phyloP scores from a whole-genome alignment of 2,113 vertebrate species.

The Seriola quinqueradiata region DNA sequence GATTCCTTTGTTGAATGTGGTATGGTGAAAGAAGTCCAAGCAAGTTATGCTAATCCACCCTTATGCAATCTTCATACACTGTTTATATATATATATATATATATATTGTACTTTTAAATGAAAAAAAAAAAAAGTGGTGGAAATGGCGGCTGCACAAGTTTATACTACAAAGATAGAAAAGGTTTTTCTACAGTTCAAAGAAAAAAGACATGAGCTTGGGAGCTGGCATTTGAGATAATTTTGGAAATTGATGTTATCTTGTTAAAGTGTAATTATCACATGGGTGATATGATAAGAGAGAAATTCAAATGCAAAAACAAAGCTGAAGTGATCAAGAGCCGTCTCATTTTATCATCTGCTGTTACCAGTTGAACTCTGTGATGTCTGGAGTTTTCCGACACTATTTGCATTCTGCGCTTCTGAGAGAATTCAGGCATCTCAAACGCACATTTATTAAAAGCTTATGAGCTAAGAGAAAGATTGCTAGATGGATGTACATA shows the following conservation, averaged over 20 bases:
- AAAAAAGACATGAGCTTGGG: conserved; percentile 11
- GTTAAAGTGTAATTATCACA: conserved; percentile 49
- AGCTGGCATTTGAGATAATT: conserved; percentile 41
- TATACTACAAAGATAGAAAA: conserved; percentile 19
- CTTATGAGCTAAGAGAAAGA: conserved; percentile 19
- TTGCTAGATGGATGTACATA: background rate
- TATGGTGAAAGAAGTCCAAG: conserved; percentile 23
- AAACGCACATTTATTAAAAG: conserved; percentile 39
- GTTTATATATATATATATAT: conserved; percentile 12
- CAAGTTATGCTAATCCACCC: conserved; percentile 42
- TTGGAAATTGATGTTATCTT: conserved; percentile 44
- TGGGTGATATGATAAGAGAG: conserved; percentile 36
- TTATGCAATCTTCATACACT: conserved; percentile 33
- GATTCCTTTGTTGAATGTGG: conserved; percentile 27
- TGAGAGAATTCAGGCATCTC: conserved; percentile 37
- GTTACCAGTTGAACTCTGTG: conserved; percentile 36
- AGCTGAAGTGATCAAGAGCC: conserved; percentile 38
- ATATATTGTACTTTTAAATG: conserved; percentile 39
- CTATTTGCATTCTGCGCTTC: conserved; percentile 14
- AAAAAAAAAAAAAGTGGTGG: conserved; percentile 6
- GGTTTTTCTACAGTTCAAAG: conserved; percentile 2
- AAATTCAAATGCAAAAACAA: conserved; percentile 35
- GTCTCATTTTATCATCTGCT: conserved; percentile 38
- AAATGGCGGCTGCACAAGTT: background rate
- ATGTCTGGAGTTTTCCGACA: conserved; percentile 38